Evolutionary conservation across 2,797 vertebrate species (phyloP).

Genomic region (Iguana delicatissima): DNA sequence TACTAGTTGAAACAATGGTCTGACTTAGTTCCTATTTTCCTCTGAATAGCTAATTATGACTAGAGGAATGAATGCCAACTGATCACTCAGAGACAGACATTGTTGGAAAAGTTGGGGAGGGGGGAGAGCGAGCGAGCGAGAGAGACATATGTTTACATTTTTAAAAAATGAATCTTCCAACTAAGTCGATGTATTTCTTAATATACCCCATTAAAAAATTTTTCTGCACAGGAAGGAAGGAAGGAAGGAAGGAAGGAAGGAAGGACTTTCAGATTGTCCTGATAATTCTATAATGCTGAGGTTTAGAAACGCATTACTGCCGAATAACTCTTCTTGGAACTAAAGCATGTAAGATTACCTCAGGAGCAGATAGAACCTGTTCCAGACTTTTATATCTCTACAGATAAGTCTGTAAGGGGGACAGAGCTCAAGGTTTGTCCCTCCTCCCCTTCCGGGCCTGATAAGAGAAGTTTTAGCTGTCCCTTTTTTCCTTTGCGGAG

Average conservation of each 20-base stretch:
- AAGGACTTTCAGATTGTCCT: background rate
- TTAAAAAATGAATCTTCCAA: background rate
- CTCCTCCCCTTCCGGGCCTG: background rate
- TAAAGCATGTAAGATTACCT: constrained; percentile 1
- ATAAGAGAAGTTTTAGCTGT: background rate
- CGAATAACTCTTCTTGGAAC: background rate
- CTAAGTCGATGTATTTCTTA: background rate
- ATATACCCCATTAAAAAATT: background rate
- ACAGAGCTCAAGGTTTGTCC: constrained; percentile 7
- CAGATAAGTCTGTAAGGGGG: constrained; percentile 9
- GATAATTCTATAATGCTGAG: background rate
- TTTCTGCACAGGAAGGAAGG: background rate
- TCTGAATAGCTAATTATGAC: background rate
- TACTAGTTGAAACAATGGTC: no score
- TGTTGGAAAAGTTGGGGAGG: background rate
- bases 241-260: background rate
- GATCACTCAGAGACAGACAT: background rate
- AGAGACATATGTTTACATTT: background rate
- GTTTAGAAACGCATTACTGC: background rate
- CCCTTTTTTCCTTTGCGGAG: background rate
- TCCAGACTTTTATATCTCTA: constrained; percentile 18
- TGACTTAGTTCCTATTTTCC: no score
- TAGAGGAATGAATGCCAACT: no score
- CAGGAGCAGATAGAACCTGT: constrained; percentile 23
- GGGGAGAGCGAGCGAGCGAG: no score